Evolutionary conservation across 2,797 vertebrate species (phyloP), one percentile per base, ranked within the genome.

Genomic region (Coccyzus lansbergi): DNA sequence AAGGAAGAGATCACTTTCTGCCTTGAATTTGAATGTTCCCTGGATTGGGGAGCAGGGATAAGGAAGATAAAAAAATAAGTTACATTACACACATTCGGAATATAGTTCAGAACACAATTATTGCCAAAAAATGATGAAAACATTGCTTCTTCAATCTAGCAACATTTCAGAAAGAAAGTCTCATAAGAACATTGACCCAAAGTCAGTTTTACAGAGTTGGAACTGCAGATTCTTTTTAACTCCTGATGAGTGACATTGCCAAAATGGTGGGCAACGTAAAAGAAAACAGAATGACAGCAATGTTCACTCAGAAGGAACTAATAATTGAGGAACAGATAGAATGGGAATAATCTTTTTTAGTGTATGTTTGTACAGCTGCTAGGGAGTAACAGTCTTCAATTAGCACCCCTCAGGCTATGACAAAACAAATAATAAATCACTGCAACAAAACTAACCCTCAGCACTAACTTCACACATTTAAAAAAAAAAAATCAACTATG

Each of bases 11-110:
- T 99, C 99, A 55, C 99, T 99, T 98, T 99, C 99, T n/a, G 99
- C 99, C 97, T 98, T 99, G 98, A 99, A 98, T 96, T 99, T 99
- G 97, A 99, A 99, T 0, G 98, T 99, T 83, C 99, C 99, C 99
- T 99, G 92, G 40, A 92, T 92, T 33, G 13, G 38, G 14, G 36
- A 85, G 29, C 12, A 96, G 56, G 46, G 74, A 78, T 31, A 25
- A 92, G 19, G 49, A 93, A 52, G 16, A 14, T 48, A 38, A 38
- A 51, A 26, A 67, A 68, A 40, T 38, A 52, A 49, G 20, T 13
- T 14, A 40, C 3, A 34, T 76, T 42, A 83, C 8, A 13, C 8
- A 42, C 38, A 58, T 1, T 10, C 7, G 67, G 29, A 40, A 87
- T 6, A 79, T 1, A 6, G 33, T 49, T 64, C 21, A 38, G 31